A percentile compares a stretch with the other conserved stretches of the same genome.
These are phyloP conservation scores for Unio pictorum DNA, from an alignment of 2,888 invertebrate genomes.

Conservation along the genomic window DNA sequence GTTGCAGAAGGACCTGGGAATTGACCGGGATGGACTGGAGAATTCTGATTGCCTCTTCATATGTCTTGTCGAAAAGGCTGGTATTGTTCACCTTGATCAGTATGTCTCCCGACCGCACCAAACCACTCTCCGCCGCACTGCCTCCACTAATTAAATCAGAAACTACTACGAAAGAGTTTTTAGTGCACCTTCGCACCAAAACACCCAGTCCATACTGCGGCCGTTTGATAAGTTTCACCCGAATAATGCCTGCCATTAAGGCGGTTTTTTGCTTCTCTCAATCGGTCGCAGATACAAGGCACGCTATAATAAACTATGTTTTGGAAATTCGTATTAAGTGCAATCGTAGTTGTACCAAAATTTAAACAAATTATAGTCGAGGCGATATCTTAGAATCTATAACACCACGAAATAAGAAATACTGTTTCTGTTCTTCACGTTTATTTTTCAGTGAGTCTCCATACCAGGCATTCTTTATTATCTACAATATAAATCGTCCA, in stretches of 20 bases:
- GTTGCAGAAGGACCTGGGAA: slow-evolving; percentile 57
- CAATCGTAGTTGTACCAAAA: too few species aligned
- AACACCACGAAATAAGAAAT: too few species aligned
- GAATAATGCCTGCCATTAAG: slow-evolving; percentile 44
- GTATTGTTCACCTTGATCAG: slow-evolving; percentile 65
- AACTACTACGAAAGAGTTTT: slow-evolving; percentile 59
- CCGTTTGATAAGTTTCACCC: slow-evolving; percentile 63
- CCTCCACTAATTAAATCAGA: slow-evolving; percentile 62
- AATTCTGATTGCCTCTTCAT: slow-evolving; percentile 57
- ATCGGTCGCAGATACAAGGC: neutral
- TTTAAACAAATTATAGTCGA: too few species aligned
- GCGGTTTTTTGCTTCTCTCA: neutral
- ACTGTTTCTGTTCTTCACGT: too few species aligned
- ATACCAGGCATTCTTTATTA: too few species aligned
- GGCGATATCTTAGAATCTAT: too few species aligned
- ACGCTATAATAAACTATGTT: too few species aligned
- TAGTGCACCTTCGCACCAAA: slow-evolving; percentile 55
- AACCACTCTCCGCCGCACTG: slow-evolving; percentile 64
- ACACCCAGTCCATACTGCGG: slow-evolving; percentile 63
- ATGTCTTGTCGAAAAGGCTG: slow-evolving; percentile 58
- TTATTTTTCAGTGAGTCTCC: too few species aligned
- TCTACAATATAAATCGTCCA: too few species aligned
- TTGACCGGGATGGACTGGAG: slow-evolving; percentile 54
- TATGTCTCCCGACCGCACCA: slow-evolving; percentile 65
- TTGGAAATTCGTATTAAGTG: too few species aligned